Conservation (phyloP, 2,888 invertebrate genomes). For the Luffia ferchaultella region DNA sequence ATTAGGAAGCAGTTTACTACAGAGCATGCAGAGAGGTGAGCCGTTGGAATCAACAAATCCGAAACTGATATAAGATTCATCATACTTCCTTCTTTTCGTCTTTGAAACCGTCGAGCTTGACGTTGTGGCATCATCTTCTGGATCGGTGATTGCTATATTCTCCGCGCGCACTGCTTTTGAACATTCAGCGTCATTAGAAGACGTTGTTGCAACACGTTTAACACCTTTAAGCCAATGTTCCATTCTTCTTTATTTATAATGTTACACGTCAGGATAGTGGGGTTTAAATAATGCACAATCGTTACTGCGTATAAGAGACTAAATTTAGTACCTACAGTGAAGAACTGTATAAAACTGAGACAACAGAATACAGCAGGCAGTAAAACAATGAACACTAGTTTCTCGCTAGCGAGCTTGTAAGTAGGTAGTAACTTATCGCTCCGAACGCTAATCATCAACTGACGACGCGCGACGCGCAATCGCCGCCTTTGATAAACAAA, state of each 20-base stretch:
- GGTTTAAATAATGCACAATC: conserved; percentile 13
- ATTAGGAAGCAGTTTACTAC: conserved; percentile 17
- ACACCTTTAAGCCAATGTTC: conserved; percentile 17
- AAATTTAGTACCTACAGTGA: too few relatives aligned
- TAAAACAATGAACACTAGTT: conserved; percentile 13
- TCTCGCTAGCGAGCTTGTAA: conserved; percentile 12
- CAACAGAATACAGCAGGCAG: conserved; percentile 12
- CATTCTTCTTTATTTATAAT: conserved; percentile 18
- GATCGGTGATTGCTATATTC: conserved; percentile 15
- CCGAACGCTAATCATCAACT: conserved; percentile 10
- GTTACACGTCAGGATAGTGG: conserved; percentile 15
- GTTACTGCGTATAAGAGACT: conserved; percentile 10
- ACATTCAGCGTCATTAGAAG: conserved; percentile 18
- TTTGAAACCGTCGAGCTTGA: conserved; percentile 18
- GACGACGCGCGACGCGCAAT: conserved; percentile 5
- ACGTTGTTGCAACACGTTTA: conserved; percentile 11
- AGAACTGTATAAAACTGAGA: conserved; percentile 12
- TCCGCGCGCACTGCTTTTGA: conserved; percentile 16
- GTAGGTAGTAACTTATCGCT: conserved; percentile 8
- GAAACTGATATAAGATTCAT: conserved; percentile 19
- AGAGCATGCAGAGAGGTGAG: conserved; percentile 15
- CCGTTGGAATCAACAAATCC: conserved; percentile 20
- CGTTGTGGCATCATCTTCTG: conserved; percentile 16
- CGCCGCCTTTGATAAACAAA: conserved; percentile 13
- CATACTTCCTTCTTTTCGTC: conserved; percentile 17